Percentiles rank a stretch among this genome's conserved stretches.
phyloP scores from a whole-genome alignment of 2,888 invertebrate species.

The Melitaea athalia region DNA sequence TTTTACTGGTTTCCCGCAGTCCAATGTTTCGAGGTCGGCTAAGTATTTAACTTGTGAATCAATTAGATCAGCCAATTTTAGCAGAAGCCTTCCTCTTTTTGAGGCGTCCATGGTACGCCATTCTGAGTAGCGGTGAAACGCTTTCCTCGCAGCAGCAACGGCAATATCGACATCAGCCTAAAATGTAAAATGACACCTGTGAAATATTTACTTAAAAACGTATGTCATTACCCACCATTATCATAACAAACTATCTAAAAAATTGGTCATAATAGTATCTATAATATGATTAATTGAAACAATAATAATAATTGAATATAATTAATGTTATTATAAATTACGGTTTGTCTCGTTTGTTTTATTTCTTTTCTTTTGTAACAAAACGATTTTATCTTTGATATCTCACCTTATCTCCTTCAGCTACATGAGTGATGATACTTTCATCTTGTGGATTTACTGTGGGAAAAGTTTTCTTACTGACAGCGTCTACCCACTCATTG shows the following conservation, averaged over 20 bases:
- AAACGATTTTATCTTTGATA: background rate
- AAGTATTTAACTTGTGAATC: slow-evolving; percentile 87
- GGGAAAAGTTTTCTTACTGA: slow-evolving; percentile 91
- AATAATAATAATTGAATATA: too few species aligned
- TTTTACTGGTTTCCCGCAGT: slow-evolving; percentile 95
- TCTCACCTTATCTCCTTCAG: slow-evolving; percentile 90
- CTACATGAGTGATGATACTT: slow-evolving; percentile 86
- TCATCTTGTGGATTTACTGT: slow-evolving; percentile 91
- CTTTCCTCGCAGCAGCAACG: slow-evolving; percentile 89
- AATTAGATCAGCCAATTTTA: slow-evolving; percentile 88
- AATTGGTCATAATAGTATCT: too few species aligned
- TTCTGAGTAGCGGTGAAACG: slow-evolving; percentile 86
- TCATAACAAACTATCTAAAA: too few species aligned
- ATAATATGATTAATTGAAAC: too few species aligned
- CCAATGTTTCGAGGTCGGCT: slow-evolving; percentile 95
- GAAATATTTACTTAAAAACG: background rate
- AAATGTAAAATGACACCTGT: background rate
- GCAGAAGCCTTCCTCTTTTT: slow-evolving; percentile 87
- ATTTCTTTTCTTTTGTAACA: too few species aligned
- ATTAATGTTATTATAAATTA: too few species aligned
- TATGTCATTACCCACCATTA: too few species aligned
- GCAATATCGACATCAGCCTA: slow-evolving; percentile 91
- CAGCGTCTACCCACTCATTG: slow-evolving; percentile 90
- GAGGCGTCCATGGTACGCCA: slow-evolving; percentile 94
- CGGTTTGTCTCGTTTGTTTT: too few species aligned